Evolutionary conservation across 2,888 invertebrate species (phyloP).

Genomic region (Drosophila kanekoi): DNA sequence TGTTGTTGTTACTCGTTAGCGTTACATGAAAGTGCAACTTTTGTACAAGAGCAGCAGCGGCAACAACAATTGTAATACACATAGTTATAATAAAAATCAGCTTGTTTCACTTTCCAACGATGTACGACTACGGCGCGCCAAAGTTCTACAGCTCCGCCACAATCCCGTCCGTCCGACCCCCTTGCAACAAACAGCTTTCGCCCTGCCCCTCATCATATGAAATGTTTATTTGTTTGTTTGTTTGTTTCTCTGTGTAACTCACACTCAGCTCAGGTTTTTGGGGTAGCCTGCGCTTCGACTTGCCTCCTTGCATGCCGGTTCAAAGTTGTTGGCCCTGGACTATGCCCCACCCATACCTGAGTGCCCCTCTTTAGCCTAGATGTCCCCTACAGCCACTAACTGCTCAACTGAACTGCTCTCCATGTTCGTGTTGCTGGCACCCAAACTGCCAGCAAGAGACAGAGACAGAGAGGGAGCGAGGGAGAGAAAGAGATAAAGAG

Average conservation of each 20-base stretch:
- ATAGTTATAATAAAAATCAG: slow-evolving; percentile 74
- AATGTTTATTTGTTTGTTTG: slow-evolving; percentile 56
- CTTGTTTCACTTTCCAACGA: slow-evolving; percentile 63
- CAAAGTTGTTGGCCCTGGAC: slow-evolving; percentile 64
- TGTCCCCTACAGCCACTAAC: slow-evolving; percentile 29
- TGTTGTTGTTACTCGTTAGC: slow-evolving; percentile 62
- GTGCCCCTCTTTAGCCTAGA: slow-evolving; percentile 8
- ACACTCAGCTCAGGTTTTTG: slow-evolving; percentile 39
- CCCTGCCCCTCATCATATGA: slow-evolving; percentile 22
- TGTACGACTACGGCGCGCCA: slow-evolving; percentile 25
- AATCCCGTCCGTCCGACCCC: too few species aligned
- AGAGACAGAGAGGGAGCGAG: slow-evolving; percentile 2
- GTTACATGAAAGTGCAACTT: slow-evolving; percentile 78
- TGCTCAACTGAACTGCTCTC: slow-evolving; percentile 50
- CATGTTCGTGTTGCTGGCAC: slow-evolving; percentile 58
- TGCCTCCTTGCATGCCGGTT: slow-evolving; percentile 66
- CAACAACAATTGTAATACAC: slow-evolving; percentile 64
- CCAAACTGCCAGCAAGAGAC: slow-evolving; percentile 31
- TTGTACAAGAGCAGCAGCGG: slow-evolving; percentile 54
- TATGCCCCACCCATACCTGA: neutral
- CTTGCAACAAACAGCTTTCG: neutral
- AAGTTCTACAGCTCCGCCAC: slow-evolving; percentile 20
- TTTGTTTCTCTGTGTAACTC: slow-evolving; percentile 54
- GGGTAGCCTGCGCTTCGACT: slow-evolving; percentile 22
- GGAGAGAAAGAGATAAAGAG: slow-evolving; percentile 10